Percentiles rank a stretch among this genome's conserved stretches.
phyloP scores from a whole-genome alignment of 2,888 invertebrate genomes.

The Rotaria magnacalcarata region DNA sequence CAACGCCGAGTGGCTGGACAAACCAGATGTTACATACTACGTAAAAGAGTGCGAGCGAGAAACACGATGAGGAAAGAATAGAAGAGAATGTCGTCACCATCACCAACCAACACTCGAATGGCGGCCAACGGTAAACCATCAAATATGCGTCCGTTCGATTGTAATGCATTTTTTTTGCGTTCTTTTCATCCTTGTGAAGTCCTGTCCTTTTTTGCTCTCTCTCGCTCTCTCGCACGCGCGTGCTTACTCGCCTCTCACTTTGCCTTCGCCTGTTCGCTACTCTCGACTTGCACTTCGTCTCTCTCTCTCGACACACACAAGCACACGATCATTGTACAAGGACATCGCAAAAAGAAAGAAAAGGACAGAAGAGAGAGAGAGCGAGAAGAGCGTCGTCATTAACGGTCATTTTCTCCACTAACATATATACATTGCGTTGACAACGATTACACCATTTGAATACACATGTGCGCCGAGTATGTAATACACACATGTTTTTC shows the following conservation, averaged over 20 bases:
- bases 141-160: conserved; percentile 4
- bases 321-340: neutral
- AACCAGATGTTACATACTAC: neutral
- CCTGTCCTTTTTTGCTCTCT: conserved; percentile 5
- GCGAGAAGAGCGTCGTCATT: conserved; percentile 21
- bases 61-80: neutral
- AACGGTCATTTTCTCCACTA: conserved; percentile 13
- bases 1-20: neutral
- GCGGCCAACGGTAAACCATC: conserved; percentile 23
- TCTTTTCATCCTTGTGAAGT: neutral
- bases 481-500: neutral
- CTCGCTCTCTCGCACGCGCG: neutral
- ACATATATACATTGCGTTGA: neutral
- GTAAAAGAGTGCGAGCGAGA: neutral
- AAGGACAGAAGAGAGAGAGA: conserved; percentile 15
- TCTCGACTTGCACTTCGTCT: conserved; percentile 1
- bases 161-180: neutral
- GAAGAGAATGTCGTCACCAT: neutral
- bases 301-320: neutral
- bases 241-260: conserved; percentile 14
- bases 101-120: neutral
- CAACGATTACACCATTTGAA: neutral
- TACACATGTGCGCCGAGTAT: neutral
- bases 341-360: neutral
- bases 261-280: neutral